Conservation (phyloP, 2,888 invertebrate species). For the Athetis lepigone region DNA sequence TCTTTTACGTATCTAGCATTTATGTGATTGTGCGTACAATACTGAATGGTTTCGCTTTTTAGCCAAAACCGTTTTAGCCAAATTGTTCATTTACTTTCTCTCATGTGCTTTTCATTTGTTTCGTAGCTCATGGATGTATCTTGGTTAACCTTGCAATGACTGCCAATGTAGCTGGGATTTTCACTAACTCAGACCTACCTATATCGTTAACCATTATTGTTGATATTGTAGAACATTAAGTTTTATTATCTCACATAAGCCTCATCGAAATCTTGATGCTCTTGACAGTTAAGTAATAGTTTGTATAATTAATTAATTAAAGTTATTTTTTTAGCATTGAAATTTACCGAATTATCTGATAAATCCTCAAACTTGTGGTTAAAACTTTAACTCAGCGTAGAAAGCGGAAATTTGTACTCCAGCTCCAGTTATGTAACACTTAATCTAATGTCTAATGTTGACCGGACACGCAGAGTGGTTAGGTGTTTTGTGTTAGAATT, state of each 20-base stretch:
- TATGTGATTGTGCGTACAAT: background rate
- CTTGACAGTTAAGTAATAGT: slow-evolving; percentile 38
- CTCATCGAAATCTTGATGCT: background rate
- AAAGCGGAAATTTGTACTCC: slow-evolving; percentile 58
- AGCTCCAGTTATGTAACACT: slow-evolving; percentile 53
- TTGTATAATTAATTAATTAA: slow-evolving; percentile 9
- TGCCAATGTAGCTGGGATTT: background rate
- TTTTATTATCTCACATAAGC: slow-evolving; percentile 3
- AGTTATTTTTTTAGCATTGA: slow-evolving; percentile 22
- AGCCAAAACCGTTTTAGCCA: background rate
- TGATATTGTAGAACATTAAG: no score
- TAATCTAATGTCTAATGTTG: slow-evolving; percentile 40
- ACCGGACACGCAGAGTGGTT: slow-evolving; percentile 47
- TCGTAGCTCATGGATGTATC: background rate
- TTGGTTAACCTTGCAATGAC: background rate
- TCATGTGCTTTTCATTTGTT: background rate
- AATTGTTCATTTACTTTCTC: background rate
- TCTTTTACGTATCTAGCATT: background rate
- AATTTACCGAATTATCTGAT: slow-evolving; percentile 18
- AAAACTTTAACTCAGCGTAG: slow-evolving; percentile 48
- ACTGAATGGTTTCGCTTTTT: background rate
- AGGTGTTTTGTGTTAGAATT: slow-evolving; percentile 35
- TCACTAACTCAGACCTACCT: background rate
- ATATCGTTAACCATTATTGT: no score
- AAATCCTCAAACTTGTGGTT: slow-evolving; percentile 5